phyloP scores from a whole-genome alignment of 2,113 vertebrate genomes.

The Andinoacara biseriatus region DNA sequence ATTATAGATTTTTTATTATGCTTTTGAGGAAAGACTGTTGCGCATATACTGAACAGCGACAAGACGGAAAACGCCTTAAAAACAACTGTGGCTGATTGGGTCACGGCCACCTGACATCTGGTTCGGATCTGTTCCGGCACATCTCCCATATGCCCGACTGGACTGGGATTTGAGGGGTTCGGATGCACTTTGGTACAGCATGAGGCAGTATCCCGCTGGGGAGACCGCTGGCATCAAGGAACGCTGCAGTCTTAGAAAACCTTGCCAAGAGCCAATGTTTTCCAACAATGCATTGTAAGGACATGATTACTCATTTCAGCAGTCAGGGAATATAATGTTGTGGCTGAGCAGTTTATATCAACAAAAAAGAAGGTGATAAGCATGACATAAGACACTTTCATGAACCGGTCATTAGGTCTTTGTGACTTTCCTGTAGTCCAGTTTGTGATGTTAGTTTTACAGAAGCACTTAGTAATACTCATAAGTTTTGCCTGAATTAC shows the following conservation, averaged over 20 bases:
- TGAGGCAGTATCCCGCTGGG: background rate
- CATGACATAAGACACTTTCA: background rate
- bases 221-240: background rate
- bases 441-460: background rate
- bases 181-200: background rate
- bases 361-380: background rate
- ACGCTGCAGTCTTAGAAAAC: background rate
- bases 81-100: background rate
- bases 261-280: background rate
- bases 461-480: background rate
- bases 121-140: too few species aligned
- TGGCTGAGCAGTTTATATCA: background rate
- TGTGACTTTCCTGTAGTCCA: background rate
- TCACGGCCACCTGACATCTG: background rate
- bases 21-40: constrained; percentile 1
- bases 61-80: background rate
- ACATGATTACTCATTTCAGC: background rate
- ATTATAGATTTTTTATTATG: background rate
- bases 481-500: background rate
- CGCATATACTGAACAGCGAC: background rate
- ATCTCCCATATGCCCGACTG: background rate
- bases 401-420: background rate
- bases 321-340: background rate
- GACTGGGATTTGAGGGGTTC: background rate
- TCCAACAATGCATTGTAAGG: background rate